phyloP scores from a whole-genome alignment of 2,888 invertebrate species.

The Parnassius glacialis region DNA sequence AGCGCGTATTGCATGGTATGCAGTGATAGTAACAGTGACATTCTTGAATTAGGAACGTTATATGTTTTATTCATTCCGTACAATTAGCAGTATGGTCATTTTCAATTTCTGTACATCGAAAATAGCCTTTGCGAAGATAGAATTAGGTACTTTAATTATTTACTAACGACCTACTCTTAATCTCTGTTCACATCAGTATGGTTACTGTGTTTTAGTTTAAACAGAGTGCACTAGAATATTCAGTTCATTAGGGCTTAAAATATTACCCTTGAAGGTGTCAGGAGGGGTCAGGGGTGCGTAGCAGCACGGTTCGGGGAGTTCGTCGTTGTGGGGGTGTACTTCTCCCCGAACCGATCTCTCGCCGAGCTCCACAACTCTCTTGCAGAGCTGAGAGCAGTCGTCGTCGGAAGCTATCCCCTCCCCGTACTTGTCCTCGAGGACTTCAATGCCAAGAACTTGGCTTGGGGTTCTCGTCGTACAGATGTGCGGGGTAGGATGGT shows the following conservation, averaged over 20 bases:
- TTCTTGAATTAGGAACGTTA: slow-evolving; percentile 23
- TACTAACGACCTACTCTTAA: neutral
- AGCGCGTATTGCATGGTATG: neutral
- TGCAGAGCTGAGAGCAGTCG: too few species aligned
- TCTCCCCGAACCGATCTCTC: too few species aligned
- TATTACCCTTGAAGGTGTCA: too few species aligned
- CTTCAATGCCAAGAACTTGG: too few species aligned
- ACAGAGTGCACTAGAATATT: slow-evolving; percentile 8
- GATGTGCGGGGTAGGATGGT: too few species aligned
- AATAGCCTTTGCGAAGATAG: neutral
- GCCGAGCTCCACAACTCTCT: too few species aligned
- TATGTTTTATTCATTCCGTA: slow-evolving; percentile 22
- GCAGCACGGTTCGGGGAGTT: too few species aligned
- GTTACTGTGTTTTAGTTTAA: slow-evolving; percentile 8
- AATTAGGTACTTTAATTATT: slow-evolving; percentile 7
- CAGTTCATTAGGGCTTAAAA: slow-evolving; percentile 5
- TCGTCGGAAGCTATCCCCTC: too few species aligned
- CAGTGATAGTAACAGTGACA: slow-evolving; percentile 21
- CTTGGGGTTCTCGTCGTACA: too few species aligned
- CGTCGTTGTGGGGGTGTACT: too few species aligned
- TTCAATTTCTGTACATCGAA: neutral
- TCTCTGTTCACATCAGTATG: slow-evolving; percentile 17
- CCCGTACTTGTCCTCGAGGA: too few species aligned
- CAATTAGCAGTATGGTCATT: slow-evolving; percentile 16
- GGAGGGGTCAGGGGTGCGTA: too few species aligned